Conservation (phyloP, 1,140 invertebrate species). For the Nilaparvata lugens region DNA sequence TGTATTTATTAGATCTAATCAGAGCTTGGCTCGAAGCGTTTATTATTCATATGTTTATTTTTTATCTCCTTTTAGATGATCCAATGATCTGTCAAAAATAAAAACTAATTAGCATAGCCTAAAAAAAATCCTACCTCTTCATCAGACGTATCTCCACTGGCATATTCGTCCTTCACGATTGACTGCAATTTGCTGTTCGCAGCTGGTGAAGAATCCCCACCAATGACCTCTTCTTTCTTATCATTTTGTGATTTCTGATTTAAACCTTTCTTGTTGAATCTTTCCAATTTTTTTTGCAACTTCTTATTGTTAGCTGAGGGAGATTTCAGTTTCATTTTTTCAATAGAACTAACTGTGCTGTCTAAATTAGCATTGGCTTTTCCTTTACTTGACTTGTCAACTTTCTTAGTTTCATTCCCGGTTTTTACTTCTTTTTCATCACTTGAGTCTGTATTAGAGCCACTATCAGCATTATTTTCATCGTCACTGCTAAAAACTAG, state of each 20-base stretch:
- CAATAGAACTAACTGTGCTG: neutral
- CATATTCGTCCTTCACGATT: slow-evolving; percentile 30
- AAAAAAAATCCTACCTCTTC: slow-evolving; percentile 73
- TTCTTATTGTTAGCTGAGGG: neutral
- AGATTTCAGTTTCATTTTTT: neutral
- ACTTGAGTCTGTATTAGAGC: slow-evolving; percentile 26
- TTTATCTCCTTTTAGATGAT: too few species aligned
- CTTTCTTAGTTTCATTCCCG: slow-evolving; percentile 17
- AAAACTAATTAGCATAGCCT: too few species aligned
- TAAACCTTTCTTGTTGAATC: slow-evolving; percentile 21
- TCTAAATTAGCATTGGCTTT: neutral
- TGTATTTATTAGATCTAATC: too few species aligned
- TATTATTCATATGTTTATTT: too few species aligned
- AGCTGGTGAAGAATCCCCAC: slow-evolving; percentile 7
- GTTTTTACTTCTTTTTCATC: slow-evolving; percentile 30
- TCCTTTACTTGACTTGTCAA: slow-evolving; percentile 8
- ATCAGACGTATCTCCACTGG: slow-evolving; percentile 65
- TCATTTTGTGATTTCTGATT: slow-evolving; percentile 16
- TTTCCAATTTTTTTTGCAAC: slow-evolving; percentile 25
- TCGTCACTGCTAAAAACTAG: slow-evolving; percentile 12
- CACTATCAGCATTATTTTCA: slow-evolving; percentile 18
- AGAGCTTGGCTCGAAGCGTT: too few species aligned
- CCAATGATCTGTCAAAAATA: too few species aligned
- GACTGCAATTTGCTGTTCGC: slow-evolving; percentile 23
- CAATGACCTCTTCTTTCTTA: slow-evolving; percentile 14